These are phyloP conservation scores for Drosophila kikkawai DNA, from an alignment of 1,140 invertebrate species.

Conservation along the genomic window DNA sequence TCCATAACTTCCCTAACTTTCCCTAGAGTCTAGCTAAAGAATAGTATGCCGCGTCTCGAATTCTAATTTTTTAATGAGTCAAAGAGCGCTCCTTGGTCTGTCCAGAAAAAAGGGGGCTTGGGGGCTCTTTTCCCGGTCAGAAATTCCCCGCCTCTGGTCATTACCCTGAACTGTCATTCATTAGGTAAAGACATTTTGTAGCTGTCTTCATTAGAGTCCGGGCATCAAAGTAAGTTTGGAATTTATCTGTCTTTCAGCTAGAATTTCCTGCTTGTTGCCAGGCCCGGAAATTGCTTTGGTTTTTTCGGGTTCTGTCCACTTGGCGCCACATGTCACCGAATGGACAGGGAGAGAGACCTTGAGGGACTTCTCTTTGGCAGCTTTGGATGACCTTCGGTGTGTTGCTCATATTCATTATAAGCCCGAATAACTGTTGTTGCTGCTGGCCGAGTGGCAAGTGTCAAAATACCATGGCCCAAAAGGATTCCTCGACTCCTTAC, in stretches of 20 bases:
- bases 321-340: slow-evolving; percentile 70
- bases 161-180: slow-evolving; percentile 50
- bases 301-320: slow-evolving; percentile 31
- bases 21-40: slow-evolving; percentile 1
- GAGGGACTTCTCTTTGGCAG: slow-evolving; percentile 57
- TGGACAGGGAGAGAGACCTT: slow-evolving; percentile 33
- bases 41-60: slow-evolving; percentile 25
- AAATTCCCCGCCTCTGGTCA: slow-evolving; percentile 1
- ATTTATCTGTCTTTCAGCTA: slow-evolving; percentile 27
- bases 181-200: slow-evolving; percentile 44
- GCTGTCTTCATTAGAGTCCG: slow-evolving; percentile 54
- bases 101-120: background rate
- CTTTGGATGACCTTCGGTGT: slow-evolving; percentile 66
- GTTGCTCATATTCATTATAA: slow-evolving; percentile 84
- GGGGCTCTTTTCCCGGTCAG: slow-evolving; percentile 6
- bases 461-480: slow-evolving; percentile 73
- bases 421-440: slow-evolving; percentile 82
- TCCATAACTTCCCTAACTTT: too few relatives aligned
- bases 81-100: slow-evolving; percentile 38
- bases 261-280: slow-evolving; percentile 29
- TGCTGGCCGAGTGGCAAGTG: slow-evolving; percentile 67
- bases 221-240: slow-evolving; percentile 50
- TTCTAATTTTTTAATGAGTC: slow-evolving; percentile 64
- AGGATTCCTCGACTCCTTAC: slow-evolving; percentile 29
- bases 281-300: slow-evolving; percentile 65